Evolutionary conservation across 1,140 invertebrate species (phyloP).

Genomic region (Drosophila hydei): DNA sequence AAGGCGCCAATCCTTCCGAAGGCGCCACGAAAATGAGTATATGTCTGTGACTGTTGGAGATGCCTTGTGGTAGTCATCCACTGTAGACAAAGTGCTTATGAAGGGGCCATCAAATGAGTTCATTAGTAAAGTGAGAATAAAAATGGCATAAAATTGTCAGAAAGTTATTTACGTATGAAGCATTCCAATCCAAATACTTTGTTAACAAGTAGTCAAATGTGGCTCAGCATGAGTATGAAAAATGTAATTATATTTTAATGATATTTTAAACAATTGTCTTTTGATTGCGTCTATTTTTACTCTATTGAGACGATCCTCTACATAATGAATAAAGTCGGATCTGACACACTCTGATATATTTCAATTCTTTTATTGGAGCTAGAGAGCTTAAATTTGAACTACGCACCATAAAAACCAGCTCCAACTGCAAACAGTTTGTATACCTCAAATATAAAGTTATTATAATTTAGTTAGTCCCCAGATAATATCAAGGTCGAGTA

Average conservation of each 20-base stretch:
- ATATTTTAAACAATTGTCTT: too few species aligned
- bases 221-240: too few species aligned
- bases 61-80: slow-evolving; percentile 6
- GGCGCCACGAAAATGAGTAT: slow-evolving; percentile 39
- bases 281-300: too few species aligned
- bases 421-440: too few species aligned
- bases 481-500: neutral
- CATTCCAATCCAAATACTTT: neutral
- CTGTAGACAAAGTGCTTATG: slow-evolving; percentile 22
- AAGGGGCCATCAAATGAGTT: neutral
- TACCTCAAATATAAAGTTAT: neutral
- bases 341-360: too few species aligned
- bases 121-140: slow-evolving; percentile 11
- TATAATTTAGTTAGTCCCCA: neutral
- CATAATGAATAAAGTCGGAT: too few species aligned
- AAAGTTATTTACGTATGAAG: neutral
- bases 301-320: too few species aligned
- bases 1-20: slow-evolving; percentile 27
- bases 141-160: neutral
- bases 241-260: too few species aligned
- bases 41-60: slow-evolving; percentile 35
- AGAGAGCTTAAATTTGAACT: too few species aligned
- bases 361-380: too few species aligned
- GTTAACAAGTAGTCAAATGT: too few species aligned
- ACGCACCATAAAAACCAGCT: too few species aligned